Percentiles rank a stretch among this genome's conserved stretches.
Conservation (phyloP, 2,797 vertebrate genomes). For the Eleutherodactylus coqui region DNA sequence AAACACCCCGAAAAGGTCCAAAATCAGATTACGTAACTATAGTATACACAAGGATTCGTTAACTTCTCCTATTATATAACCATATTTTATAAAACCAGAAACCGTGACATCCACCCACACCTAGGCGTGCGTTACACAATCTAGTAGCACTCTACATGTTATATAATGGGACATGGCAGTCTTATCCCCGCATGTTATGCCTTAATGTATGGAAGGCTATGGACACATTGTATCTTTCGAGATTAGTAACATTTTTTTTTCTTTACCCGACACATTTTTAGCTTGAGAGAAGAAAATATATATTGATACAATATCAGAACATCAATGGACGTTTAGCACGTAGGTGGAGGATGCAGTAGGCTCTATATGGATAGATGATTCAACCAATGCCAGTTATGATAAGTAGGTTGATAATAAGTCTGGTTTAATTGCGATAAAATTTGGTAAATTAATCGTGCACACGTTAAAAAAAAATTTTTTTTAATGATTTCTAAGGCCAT, state of each 20-base stretch:
- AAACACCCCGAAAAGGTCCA: not conserved
- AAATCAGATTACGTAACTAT: not conserved
- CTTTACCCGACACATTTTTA: not conserved
- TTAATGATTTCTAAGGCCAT: no score
- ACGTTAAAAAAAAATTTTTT: not conserved
- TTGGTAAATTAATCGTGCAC: not conserved
- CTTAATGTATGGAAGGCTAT: not conserved
- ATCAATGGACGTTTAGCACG: not conserved
- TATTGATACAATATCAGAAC: no score
- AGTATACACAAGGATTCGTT: not conserved
- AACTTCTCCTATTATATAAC: not conserved
- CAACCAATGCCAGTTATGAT: no score
- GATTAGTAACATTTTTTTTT: not conserved
- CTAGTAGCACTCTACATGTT: constrained; percentile 10
- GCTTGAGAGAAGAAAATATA: no score
- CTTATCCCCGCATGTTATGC: not conserved
- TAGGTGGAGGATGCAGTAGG: not conserved
- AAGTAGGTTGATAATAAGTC: no score
- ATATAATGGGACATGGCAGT: constrained; percentile 25
- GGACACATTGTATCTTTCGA: not conserved
- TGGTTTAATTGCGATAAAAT: not conserved
- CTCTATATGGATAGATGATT: not conserved
- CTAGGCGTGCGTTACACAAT: not conserved
- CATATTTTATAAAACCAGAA: not conserved
- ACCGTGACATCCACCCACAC: constrained; percentile 5